phyloP scores from a whole-genome alignment of 2,113 vertebrate species.

The Hydrolagus affinis region DNA sequence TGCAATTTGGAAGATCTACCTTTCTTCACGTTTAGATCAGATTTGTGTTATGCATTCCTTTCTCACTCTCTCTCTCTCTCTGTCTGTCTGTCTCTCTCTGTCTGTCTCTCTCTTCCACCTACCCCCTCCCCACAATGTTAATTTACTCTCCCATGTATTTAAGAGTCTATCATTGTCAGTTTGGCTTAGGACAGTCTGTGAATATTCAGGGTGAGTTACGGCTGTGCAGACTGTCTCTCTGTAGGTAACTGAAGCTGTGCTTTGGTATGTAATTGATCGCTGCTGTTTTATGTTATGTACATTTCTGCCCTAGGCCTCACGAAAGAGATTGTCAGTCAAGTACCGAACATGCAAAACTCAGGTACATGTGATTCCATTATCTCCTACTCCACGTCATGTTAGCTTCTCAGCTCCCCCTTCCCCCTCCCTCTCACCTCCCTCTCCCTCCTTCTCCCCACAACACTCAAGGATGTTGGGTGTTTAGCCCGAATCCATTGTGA shows the following conservation, averaged over 20 bases:
- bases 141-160: background rate
- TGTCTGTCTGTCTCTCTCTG: too few species aligned
- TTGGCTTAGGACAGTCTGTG: background rate
- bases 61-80: too few species aligned
- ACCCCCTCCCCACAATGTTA: background rate
- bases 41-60: too few species aligned
- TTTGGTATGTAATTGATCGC: background rate
- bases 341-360: background rate
- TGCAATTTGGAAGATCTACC: too few species aligned
- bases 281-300: background rate
- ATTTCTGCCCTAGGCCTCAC: background rate
- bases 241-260: background rate
- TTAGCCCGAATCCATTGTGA: conserved; percentile 89
- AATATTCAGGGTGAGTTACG: background rate
- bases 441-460: background rate
- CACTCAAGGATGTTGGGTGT: background rate
- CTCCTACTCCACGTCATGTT: background rate
- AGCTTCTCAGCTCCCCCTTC: background rate
- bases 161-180: background rate
- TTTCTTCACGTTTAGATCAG: too few species aligned
- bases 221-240: background rate
- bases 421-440: background rate
- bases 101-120: background rate
- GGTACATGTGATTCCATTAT: too few species aligned
- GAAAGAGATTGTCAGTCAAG: background rate